phyloP scores from a whole-genome alignment of 2,888 invertebrate species.

The Nasonia oneida region DNA sequence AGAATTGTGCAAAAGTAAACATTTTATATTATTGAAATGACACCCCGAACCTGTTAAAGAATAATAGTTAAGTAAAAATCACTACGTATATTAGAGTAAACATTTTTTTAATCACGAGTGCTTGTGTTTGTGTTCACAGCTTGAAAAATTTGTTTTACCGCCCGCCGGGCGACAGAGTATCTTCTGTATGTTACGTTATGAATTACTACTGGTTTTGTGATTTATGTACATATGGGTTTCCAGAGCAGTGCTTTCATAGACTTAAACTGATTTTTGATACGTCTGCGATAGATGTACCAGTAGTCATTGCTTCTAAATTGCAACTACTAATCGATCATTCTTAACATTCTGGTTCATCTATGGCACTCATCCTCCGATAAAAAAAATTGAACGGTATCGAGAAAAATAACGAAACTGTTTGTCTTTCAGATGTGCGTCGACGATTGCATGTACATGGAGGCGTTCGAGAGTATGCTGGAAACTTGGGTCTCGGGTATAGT shows the following conservation, averaged over 20 bases:
- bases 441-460: slow-evolving; percentile 83
- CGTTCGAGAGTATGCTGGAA: slow-evolving; percentile 85
- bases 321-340: neutral
- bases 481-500: slow-evolving; percentile 84
- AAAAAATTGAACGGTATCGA: neutral
- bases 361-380: neutral
- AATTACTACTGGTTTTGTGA: slow-evolving; percentile 9
- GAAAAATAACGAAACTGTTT: neutral
- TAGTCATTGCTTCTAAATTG: neutral
- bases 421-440: slow-evolving; percentile 77
- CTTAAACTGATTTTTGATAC: neutral
- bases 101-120: slow-evolving; percentile 58
- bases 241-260: slow-evolving; percentile 13
- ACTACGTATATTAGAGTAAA: slow-evolving; percentile 35
- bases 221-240: neutral
- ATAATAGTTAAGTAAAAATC: slow-evolving; percentile 56
- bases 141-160: slow-evolving; percentile 42
- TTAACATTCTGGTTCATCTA: slow-evolving; percentile 19
- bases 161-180: neutral
- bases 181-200: slow-evolving; percentile 10
- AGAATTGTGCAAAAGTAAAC: slow-evolving; percentile 50
- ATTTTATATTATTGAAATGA: slow-evolving; percentile 53
- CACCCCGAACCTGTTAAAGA: slow-evolving; percentile 50
- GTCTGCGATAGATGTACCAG: slow-evolving; percentile 13
- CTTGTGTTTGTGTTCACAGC: slow-evolving; percentile 58